Base-by-base conservation (phyloP, 2,113 vertebrate genomes). In the Sinocyclocheilus anophthalmus region DNA sequence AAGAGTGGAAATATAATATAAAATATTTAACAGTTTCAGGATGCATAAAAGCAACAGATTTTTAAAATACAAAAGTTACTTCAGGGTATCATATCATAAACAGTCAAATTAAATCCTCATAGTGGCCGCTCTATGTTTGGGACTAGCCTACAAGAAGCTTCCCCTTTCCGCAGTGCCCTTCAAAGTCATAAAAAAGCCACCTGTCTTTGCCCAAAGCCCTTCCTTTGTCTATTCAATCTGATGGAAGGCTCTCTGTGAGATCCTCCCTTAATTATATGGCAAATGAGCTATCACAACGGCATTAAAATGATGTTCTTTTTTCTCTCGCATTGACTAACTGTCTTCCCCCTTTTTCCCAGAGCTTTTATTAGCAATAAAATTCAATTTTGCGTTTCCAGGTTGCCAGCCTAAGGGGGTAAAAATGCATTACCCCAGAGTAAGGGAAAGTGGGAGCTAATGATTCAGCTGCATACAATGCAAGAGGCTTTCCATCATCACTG, bases 351-450 rank as follows among this genome's bases (percentile, higher is more conserved):
- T 59, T 76, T 63, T 78, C 81, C 84, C 81, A 78, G 33, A 81
- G 77, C 79, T 87, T 85, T 85, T 90, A 89, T 90, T 88, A 91
- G 88, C 88, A 89, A 84, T 91, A 87, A 85, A 89, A 88, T 85
- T 87, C 79, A 84, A 86, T 87, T 82, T 85, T 48, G 88, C 91
- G 88, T 61, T 24, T 76, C 37, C 76, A 85, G 88, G 83, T 91
- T 85, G 77, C 14, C 45, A 90, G 80, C 85, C 85, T 87, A 89
- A 87, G 42, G 86, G 86, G 69, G 72, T 63, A 83, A 87, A 86
- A 90, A 88, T 84, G 84, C 81, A 85, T 88, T 87, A 85, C 53
- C 63, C 85, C 81, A 84, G 85, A 85, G 89, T 90, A 70, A 83
- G 88, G 87, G 37, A 76, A 90, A 90, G 61, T 73, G 70, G 83